Base-by-base conservation (phyloP, 2,797 vertebrate species). In the Danio tinwini region DNA sequence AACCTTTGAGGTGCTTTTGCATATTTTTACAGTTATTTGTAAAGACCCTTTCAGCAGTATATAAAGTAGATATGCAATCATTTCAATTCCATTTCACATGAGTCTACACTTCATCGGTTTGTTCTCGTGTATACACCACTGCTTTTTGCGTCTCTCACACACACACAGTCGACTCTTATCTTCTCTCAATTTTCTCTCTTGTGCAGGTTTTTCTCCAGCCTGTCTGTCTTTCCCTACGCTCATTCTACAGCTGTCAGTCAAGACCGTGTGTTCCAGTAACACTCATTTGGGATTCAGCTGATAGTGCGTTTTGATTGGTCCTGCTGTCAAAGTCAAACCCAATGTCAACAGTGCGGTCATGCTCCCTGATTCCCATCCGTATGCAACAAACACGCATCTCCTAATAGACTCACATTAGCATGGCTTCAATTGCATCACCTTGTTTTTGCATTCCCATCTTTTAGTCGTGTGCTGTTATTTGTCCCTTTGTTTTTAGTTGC, bases 191-290 rank as follows among this genome's bases (percentile, higher is more conserved):
- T 64, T 53, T 79, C 58, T 55, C 77, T 53, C 76, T 59, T 42
- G 61, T 17, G 49, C 67, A 71, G 67, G 76, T 78, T 71, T 62
- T 52, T 63, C 67, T 45, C 6, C 67, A 59, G 76, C 59, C 61
- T 58, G 59, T 65, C 68, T 14, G 29, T 73, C 77, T 73, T 56
- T 64, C 68, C 59, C 21, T 50, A 5, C 12, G 11, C 40, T 80
- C 59, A 72, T 80, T 80, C 59, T 73, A 80, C 69, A 80, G 78
- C 68, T 80, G 78, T 80, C 78, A 73, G 37, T 80, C 78, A 80
- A 80, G 39, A 47, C 49, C 7, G 68, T 73, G 77, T 13, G 49
- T 63, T 73, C 69, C 77, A 55, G 21, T 63, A 37, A 39, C 69
- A 72, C 69, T 80, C 78, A 73, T 64, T 73, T 56, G 49, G 50